Conservation (phyloP, 2,797 vertebrate genomes). For the Luscinia megarhynchos region DNA sequence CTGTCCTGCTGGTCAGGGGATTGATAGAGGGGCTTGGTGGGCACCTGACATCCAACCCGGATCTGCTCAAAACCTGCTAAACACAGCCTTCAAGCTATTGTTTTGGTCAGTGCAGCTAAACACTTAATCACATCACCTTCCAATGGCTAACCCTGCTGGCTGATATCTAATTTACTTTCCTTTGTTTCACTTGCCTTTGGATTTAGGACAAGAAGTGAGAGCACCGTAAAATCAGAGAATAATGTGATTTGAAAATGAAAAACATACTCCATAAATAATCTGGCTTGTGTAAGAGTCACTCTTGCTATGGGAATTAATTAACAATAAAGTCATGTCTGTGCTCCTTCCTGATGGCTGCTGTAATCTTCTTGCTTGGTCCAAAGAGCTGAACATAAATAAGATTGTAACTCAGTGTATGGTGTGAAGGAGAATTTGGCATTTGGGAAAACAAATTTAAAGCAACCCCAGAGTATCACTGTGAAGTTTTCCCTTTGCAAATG, state of each 20-base stretch:
- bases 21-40: not conserved
- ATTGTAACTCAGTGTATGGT: not conserved
- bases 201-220: not conserved
- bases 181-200: not conserved
- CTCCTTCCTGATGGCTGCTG: not conserved
- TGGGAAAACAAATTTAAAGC: slow-evolving; percentile 40
- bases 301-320: not conserved
- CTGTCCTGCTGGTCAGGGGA: not conserved
- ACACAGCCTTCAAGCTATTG: not conserved
- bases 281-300: not conserved
- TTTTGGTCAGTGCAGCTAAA: not conserved
- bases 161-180: not conserved
- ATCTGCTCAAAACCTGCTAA: not conserved
- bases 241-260: not conserved
- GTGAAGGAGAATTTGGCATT: slow-evolving; percentile 47
- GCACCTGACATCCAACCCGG: not conserved
- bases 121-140: not conserved
- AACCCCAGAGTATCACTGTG: slow-evolving; percentile 9
- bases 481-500: slow-evolving; percentile 43
- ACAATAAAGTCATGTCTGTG: slow-evolving; percentile 3
- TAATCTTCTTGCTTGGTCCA: slow-evolving; percentile 22
- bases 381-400: slow-evolving; percentile 33
- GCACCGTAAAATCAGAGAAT: not conserved
- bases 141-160: not conserved
- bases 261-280: not conserved